Conservation (phyloP, 2,797 vertebrate species). For the Squalus acanthias region DNA sequence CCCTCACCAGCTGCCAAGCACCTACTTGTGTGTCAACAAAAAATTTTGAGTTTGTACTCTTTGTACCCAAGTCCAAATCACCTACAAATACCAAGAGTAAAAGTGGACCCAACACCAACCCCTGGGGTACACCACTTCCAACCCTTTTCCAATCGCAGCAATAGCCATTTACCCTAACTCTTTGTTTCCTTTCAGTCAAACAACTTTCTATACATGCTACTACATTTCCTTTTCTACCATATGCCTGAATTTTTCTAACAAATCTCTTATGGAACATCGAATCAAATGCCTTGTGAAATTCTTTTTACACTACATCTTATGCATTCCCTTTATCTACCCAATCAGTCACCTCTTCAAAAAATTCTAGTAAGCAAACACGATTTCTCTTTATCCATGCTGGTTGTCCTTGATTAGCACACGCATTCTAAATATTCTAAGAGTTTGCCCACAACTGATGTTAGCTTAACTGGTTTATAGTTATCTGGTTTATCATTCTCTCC, state of each 20-base stretch:
- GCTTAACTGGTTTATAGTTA: too few species aligned
- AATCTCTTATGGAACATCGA: background rate
- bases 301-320: too few species aligned
- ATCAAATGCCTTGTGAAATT: background rate
- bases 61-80: background rate
- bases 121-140: background rate
- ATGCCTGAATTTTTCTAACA: background rate
- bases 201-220: background rate
- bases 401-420: too few species aligned
- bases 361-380: too few species aligned
- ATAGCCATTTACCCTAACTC: background rate
- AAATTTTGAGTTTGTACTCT: background rate
- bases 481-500: too few species aligned
- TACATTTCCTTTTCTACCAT: background rate
- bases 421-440: too few species aligned
- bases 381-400: too few species aligned
- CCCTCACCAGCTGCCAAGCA: background rate
- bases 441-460: too few species aligned
- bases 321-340: too few species aligned
- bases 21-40: background rate
- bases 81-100: background rate
- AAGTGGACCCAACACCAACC: background rate
- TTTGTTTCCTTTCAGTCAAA: background rate
- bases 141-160: background rate
- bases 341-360: too few species aligned